Evolutionary conservation across 2,113 vertebrate genomes (phyloP).

Genomic region (Grallaria varia): DNA sequence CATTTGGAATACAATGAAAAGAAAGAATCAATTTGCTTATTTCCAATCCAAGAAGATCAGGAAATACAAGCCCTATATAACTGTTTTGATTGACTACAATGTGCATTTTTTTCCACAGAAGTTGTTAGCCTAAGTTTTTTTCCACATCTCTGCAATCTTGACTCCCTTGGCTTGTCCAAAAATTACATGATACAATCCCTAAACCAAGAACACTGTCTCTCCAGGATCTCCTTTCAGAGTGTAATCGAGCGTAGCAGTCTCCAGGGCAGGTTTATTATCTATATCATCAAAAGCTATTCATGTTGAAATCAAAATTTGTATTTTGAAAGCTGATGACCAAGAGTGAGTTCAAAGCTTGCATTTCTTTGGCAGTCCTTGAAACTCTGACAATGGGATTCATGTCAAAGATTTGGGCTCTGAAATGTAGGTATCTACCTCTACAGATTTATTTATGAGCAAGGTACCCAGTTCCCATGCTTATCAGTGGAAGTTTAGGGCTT

Average conservation of each 20-base stretch:
- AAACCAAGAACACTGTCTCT: not conserved
- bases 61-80: not conserved
- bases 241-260: not conserved
- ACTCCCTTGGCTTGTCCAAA: not conserved
- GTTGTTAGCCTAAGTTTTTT: not conserved
- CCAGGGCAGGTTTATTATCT: not conserved
- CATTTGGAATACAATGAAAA: not conserved
- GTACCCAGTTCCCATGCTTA: not conserved
- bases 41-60: not conserved
- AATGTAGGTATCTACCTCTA: not conserved
- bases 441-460: rapidly evolving
- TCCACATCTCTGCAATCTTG: not conserved
- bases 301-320: not conserved
- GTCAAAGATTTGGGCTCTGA: not conserved
- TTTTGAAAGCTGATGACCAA: not conserved
- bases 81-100: not conserved
- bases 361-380: not conserved
- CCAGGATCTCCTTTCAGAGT: not conserved
- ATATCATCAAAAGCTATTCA: not conserved
- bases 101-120: not conserved
- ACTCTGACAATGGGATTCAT: not conserved
- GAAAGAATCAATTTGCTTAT: not conserved
- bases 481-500: not conserved
- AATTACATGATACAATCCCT: not conserved
- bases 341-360: not conserved